phyloP scores from a whole-genome alignment of 2,797 vertebrate genomes.

The Hipposideros larvatus region DNA sequence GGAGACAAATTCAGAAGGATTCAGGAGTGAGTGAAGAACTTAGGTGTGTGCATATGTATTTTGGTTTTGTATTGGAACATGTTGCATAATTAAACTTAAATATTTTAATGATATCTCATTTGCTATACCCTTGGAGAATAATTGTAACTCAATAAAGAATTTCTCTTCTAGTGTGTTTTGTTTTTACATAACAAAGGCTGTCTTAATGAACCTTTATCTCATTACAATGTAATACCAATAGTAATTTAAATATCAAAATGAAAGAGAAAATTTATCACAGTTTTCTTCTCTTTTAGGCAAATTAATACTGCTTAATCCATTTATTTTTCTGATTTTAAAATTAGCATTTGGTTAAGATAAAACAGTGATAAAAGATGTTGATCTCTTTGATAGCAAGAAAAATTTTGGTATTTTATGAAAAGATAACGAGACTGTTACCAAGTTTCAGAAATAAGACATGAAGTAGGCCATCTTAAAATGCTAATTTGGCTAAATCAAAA shows the following conservation, averaged over 20 bases:
- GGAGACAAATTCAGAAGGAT: conserved; percentile 19
- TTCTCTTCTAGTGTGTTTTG: conserved; percentile 66
- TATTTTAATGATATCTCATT: conserved; percentile 79
- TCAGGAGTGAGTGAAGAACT: conserved; percentile 5
- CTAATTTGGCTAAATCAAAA: conserved; percentile 49
- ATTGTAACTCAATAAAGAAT: conserved; percentile 67
- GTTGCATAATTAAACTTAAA: conserved; percentile 76
- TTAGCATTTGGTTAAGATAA: conserved; percentile 62
- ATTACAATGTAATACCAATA: conserved; percentile 62
- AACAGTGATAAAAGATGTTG: conserved; percentile 54
- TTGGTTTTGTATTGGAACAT: conserved; percentile 67
- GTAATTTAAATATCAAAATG: conserved; percentile 80
- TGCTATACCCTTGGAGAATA: conserved; percentile 75
- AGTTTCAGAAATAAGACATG: conserved; percentile 42
- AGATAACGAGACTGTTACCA: neutral
- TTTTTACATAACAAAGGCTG: conserved; percentile 81
- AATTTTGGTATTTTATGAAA: conserved; percentile 72
- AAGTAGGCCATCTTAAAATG: conserved; percentile 55
- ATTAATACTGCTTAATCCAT: conserved; percentile 65
- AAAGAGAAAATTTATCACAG: conserved; percentile 33
- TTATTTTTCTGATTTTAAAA: conserved; percentile 73
- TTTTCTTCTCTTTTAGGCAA: conserved; percentile 76
- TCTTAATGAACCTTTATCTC: conserved; percentile 79
- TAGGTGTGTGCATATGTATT: neutral
- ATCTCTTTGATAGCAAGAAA: conserved; percentile 67